Evolutionary conservation across 92 coral and sea anemone genomes (phyloP), one percentile per base, ranked within the genome.

Genomic region (Phymanthus crucifer): DNA sequence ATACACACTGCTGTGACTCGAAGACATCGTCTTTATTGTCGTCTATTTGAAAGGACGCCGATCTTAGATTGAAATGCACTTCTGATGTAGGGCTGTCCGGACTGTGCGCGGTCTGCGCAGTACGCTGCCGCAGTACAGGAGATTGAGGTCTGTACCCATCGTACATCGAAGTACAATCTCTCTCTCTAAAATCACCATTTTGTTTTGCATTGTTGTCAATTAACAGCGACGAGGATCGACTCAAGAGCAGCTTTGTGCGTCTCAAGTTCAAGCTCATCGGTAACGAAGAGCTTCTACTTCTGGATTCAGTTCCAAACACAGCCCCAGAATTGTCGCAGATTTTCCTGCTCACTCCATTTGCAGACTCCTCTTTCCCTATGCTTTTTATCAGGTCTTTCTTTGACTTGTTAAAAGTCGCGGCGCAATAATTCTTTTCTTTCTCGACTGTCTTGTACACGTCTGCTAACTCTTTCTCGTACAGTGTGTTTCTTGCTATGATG

Each of bases 381-480:
- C 26, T 77, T 33, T 32, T 77, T 48, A 77, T 52, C 4, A 77
- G 23, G 57, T 61, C 57, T 21, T 34, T 61, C 36, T 77, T 77
- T 18, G 81, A 37, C 36, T 77, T 77, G 23, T 64, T 57, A 29
- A 77, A 35, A 18, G 17, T 37, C 13, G 61, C 72, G 11, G 43
- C 57, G 73, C 81, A 64, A 18, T 64, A 19, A 46, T 64, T 61
- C 29, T 61, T 64, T 19, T 77, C 81, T 26, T 40, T 64, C 18
- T 77, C 81, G 13, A 77, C 46, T 23, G 66, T 64, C 48, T 77
- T 77, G 48, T 35, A 40, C 3, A 77, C 81, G 40, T 38, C 40
- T 6, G 81, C 14, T 34, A 77, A 37, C 29, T 77, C 81, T 45
- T 77, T 77, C 68, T 77, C 81, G 37, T 77, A 77, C 18, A 77